phyloP scores from a whole-genome alignment of 2,797 vertebrate species.

The Argyrosomus regius region DNA sequence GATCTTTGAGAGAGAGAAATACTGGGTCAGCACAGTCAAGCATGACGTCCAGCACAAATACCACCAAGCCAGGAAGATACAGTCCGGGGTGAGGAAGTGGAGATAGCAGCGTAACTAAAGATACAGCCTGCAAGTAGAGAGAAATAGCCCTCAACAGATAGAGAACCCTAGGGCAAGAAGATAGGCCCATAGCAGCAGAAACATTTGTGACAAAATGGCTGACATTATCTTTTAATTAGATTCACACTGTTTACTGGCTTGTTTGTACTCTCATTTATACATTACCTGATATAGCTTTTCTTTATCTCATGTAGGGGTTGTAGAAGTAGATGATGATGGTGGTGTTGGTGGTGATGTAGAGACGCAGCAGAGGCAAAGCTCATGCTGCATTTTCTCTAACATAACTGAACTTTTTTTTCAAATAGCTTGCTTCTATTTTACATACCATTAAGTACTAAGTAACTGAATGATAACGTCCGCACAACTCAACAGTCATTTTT shows the following conservation, averaged over 20 bases:
- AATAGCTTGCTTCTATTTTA: conserved; percentile 27
- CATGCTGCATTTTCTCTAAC: conserved; percentile 17
- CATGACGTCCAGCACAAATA: conserved; percentile 71
- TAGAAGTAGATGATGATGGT: conserved; percentile 59
- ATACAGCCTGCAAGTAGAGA: conserved; percentile 72
- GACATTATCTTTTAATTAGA: conserved; percentile 90
- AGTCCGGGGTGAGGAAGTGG: conserved; percentile 65
- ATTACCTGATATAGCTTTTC: conserved; percentile 78
- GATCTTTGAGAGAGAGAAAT: conserved; percentile 63
- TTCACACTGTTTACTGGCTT: conserved; percentile 83
- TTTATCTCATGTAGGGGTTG: conserved; percentile 70
- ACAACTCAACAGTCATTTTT: conserved; percentile 43
- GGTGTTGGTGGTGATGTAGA: conserved; percentile 33
- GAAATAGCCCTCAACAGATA: conserved; percentile 76
- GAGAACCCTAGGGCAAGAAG: conserved; percentile 62
- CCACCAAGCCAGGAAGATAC: conserved; percentile 73
- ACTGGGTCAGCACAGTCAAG: conserved; percentile 64
- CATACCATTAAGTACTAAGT: conserved; percentile 20
- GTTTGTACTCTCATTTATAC: conserved; percentile 81
- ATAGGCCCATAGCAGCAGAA: conserved; percentile 71
- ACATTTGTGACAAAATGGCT: conserved; percentile 80
- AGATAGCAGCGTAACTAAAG: conserved; percentile 74
- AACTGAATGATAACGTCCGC: conserved; percentile 34
- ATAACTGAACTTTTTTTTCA: conserved; percentile 16
- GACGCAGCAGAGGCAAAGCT: conserved; percentile 20